These are phyloP conservation scores for Malacoctenus gilli DNA, from an alignment of 2,797 vertebrate genomes.

Conservation along the genomic window DNA sequence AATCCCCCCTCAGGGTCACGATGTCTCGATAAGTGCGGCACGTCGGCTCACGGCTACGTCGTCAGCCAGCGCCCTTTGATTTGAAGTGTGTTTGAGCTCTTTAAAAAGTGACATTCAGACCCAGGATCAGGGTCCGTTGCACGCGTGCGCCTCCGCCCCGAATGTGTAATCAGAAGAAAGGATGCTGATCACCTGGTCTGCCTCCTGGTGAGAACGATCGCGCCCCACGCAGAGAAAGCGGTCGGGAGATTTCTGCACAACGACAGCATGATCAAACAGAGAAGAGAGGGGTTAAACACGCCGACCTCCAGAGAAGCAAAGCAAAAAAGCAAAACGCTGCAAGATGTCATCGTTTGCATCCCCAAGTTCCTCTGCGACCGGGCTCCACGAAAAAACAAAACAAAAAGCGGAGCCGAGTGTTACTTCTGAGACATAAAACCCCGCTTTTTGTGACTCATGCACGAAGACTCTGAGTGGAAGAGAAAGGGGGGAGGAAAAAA, in stretches of 20 bases:
- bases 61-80: too few species aligned
- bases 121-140: constrained; percentile 11
- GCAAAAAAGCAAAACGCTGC: constrained; percentile 11
- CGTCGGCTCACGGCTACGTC: constrained; percentile 12
- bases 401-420: constrained; percentile 39
- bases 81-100: constrained; percentile 9
- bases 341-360: constrained; percentile 45
- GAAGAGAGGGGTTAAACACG: constrained; percentile 72
- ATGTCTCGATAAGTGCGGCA: too few species aligned
- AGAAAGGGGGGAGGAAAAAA: constrained; percentile 29
- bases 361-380: constrained; percentile 44
- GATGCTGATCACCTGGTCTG: constrained; percentile 74
- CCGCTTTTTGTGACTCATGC: constrained; percentile 63
- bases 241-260: constrained; percentile 74
- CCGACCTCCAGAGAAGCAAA: constrained; percentile 7
- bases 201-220: constrained; percentile 73
- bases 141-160: constrained; percentile 32
- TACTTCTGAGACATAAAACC: constrained; percentile 45
- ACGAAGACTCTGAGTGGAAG: constrained; percentile 33
- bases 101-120: constrained; percentile 22
- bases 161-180: constrained; percentile 63
- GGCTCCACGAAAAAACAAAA: constrained; percentile 43
- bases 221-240: constrained; percentile 70
- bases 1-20: too few species aligned
- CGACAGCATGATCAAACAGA: constrained; percentile 76